Base-by-base conservation (phyloP, 1,140 invertebrate species). In the Colletes gigas region DNA sequence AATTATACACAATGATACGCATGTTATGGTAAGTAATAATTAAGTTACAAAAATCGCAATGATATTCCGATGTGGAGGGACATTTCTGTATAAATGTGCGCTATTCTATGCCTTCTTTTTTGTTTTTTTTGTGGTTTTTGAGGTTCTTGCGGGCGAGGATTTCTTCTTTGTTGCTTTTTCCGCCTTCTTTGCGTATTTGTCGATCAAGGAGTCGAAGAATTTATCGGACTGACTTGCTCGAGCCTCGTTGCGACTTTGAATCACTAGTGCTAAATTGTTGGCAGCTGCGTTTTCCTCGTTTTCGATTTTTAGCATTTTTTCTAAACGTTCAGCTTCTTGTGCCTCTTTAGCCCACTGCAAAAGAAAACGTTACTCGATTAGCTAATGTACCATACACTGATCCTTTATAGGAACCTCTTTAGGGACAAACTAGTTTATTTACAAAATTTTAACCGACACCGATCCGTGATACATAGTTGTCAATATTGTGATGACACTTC, bases 271-370 rank as follows among this genome's bases (percentile, higher is more conserved):
- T 47, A 93, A 68, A 82, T 90, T 81, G 72, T 92, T 89, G 6
- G 66, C 79, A 19, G 84, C 73, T 52, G 87, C 83, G 57, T 91
- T 91, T 60, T 92, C 90, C 50, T 92, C 90, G 60, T 93, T 89
- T 65, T 93, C 90, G 14, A 91, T 85, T 62, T 92, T 88, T 62
- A 83, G 65, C 89, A 88, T 91, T 59, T 91, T 90, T 0, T 90
- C 87, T 12, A 92, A 81, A 50, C 82, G 88, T 68, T 92, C 92
- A 14, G 92, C 91, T 82, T 92, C 90, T 60, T 89, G 81, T 7
- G 92, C 92, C 88, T 93, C 93, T 76, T 85, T 92, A 67, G 92
- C 93, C 93, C 93, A 93, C 93, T 93, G 74, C 4, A 90, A 78
- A 77, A 54, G 3, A 63, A 50, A 21, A 1, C 10, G 12, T 59